These are phyloP conservation scores for Colostygia pectinataria DNA, from an alignment of 2,888 invertebrate genomes.

Conservation along the genomic window DNA sequence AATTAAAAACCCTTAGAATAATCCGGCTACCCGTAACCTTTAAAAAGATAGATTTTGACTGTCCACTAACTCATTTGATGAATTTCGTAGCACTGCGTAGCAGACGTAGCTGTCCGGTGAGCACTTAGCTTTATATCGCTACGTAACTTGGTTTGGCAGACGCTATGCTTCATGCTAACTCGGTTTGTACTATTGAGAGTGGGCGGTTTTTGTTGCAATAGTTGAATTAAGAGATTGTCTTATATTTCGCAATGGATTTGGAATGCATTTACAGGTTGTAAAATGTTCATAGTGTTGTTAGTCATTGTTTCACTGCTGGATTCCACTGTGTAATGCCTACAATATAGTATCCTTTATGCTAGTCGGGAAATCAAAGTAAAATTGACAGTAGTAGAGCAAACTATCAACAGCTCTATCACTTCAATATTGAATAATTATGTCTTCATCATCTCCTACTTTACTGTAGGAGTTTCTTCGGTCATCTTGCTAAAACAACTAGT, in stretches of 20 bases:
- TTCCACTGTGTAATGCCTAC: no score
- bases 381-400: no score
- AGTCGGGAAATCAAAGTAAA: no score
- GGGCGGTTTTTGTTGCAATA: constrained; percentile 13
- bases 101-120: constrained; percentile 13
- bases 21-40: background rate
- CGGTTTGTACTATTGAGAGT: constrained; percentile 20
- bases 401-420: no score
- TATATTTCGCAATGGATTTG: background rate
- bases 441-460: no score
- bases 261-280: background rate
- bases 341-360: no score
- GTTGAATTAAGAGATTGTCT: constrained; percentile 7
- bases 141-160: constrained; percentile 26
- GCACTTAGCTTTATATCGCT: constrained; percentile 20
- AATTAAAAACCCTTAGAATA: no score
- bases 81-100: constrained; percentile 20
- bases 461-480: no score
- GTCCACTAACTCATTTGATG: constrained; percentile 1
- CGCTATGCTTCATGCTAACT: constrained; percentile 19
- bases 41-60: background rate
- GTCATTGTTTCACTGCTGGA: no score
- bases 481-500: no score
- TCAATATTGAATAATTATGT: no score
- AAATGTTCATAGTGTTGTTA: background rate